Evolutionary conservation across 2,888 invertebrate genomes (phyloP).

Genomic region (Danaus chrysippus): DNA sequence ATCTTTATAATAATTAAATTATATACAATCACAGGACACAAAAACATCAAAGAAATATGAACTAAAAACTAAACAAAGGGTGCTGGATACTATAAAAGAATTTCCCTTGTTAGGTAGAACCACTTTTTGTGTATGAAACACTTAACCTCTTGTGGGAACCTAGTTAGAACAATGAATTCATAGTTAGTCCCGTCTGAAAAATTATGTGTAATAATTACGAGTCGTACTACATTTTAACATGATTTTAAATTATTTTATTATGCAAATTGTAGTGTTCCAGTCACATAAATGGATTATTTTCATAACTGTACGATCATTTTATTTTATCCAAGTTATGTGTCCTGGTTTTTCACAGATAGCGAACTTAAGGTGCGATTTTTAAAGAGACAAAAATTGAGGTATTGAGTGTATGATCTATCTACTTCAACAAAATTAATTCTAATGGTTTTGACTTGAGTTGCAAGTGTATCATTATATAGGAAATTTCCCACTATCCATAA

Average conservation of each 20-base stretch:
- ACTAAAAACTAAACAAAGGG: not conserved
- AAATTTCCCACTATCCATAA: too few species aligned
- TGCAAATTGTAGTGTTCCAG: slow-evolving; percentile 11
- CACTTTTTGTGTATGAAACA: not conserved
- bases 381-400: too few species aligned
- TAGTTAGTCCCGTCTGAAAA: not conserved
- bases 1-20: too few species aligned
- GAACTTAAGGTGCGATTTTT: too few species aligned
- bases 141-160: not conserved
- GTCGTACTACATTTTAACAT: not conserved
- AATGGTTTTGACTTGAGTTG: too few species aligned
- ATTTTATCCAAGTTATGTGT: not conserved
- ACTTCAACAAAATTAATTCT: too few species aligned
- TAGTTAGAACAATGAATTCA: slow-evolving; percentile 4
- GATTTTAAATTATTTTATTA: slow-evolving; percentile 19
- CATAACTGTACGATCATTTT: not conserved
- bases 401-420: too few species aligned
- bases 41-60: too few species aligned
- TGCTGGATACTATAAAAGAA: not conserved
- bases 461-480: too few species aligned
- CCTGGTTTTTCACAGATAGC: too few species aligned
- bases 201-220: slow-evolving; percentile 1
- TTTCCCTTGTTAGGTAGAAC: not conserved
- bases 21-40: too few species aligned
- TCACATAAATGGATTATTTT: slow-evolving; percentile 3